Evolutionary conservation across 2,797 vertebrate genomes (phyloP).

Genomic region (Knipowitschia caucasica): DNA sequence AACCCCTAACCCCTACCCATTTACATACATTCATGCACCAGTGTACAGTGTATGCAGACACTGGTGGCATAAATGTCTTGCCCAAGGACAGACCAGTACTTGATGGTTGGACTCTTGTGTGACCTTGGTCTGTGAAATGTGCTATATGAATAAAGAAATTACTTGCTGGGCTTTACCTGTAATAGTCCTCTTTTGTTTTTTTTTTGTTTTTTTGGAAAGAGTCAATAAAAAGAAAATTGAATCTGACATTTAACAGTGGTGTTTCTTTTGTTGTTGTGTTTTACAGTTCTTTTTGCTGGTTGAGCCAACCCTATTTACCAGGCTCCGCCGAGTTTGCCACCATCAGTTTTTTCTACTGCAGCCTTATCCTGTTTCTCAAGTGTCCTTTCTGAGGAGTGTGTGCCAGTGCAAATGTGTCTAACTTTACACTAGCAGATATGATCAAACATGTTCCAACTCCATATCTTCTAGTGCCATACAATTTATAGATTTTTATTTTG

Average conservation of each 20-base stretch:
- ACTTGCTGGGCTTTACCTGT: slow-evolving; percentile 37
- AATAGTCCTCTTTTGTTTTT: slow-evolving; percentile 42
- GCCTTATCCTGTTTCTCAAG: slow-evolving; percentile 99
- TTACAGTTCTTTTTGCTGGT: slow-evolving; percentile 99
- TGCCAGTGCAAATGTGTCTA: slow-evolving; percentile 80
- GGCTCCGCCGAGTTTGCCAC: slow-evolving; percentile 99
- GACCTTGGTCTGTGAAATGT: too few species aligned
- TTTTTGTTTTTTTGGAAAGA: slow-evolving; percentile 81
- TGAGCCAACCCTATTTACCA: slow-evolving; percentile 99
- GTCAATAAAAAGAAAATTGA: slow-evolving; percentile 82
- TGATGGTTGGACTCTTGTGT: too few species aligned
- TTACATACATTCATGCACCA: too few species aligned
- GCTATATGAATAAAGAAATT: too few species aligned
- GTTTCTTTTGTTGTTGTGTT: slow-evolving; percentile 99
- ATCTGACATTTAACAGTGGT: slow-evolving; percentile 98
- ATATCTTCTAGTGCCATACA: too few species aligned
- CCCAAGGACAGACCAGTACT: too few species aligned
- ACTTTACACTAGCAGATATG: too few species aligned
- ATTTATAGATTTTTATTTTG: slow-evolving; percentile 54
- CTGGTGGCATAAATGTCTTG: too few species aligned
- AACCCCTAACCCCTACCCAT: too few species aligned
- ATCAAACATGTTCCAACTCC: too few species aligned
- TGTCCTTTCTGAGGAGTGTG: slow-evolving; percentile 90
- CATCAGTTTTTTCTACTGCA: slow-evolving; percentile 99
- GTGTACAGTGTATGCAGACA: too few species aligned